Evolutionary conservation across 2,797 vertebrate genomes (phyloP), one percentile per base, ranked within the genome.

Genomic region (Melanotaenia nigrans): DNA sequence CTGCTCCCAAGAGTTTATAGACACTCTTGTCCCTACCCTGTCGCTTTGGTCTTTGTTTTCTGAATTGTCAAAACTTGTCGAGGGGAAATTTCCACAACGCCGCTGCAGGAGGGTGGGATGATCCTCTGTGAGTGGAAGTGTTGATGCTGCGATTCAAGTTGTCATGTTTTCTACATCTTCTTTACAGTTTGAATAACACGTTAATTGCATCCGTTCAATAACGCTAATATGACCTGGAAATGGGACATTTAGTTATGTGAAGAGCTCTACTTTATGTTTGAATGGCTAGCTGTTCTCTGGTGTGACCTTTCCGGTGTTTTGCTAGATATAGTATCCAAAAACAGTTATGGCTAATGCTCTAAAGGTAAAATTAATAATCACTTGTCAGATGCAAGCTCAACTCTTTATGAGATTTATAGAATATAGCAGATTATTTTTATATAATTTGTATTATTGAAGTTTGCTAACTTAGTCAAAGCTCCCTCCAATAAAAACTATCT

Each of bases 41-140:
- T 54, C 33, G 61, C 57, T 18, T 63, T n/a, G 6, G 3, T 12
- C 25, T 60, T n/a, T 16, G 36, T 68, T 78, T 42, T 30, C 42
- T 49, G 0, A 45, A 51, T 30, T 65, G 64, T 63, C 66, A 65
- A 62, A 84, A 81, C 40, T 71, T 69, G 25, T 51, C 38, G 25
- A 53, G 33, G 67, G 69, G 42, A 76, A 61, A 38, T 78, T 62
- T 85, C 65, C 79, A 47, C 64, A 53, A 3, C 65, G 45, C 61
- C 49, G 62, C 69, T 55, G 86, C 81, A 68, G 83, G 87, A 77
- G 77, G 85, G 77, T 40, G 47, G 51, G 61, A 61, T 42, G 16
- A 18, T 42, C 12, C 36, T 13, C 36, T 13, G 40, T 42, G 40
- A 18, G 14, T 18, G 58, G 67, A 85, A 58, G 58, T 69, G 68